Conservation (phyloP, 2,797 vertebrate genomes). For the Lepus oiostolus region DNA sequence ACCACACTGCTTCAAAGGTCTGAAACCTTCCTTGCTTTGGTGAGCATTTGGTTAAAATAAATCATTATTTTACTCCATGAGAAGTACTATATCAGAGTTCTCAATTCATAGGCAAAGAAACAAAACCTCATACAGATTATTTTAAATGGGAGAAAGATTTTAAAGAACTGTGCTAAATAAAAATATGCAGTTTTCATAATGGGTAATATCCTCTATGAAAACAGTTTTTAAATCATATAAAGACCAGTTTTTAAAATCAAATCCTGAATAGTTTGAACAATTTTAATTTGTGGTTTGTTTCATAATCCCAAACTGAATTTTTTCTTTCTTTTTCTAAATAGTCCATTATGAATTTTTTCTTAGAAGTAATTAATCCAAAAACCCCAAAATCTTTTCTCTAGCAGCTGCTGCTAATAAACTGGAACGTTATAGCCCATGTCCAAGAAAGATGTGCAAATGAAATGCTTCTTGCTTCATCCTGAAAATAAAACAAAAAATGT, state of each 20-base stretch:
- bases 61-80: constrained; percentile 57
- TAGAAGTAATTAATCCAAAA: constrained; percentile 71
- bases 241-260: constrained; percentile 57
- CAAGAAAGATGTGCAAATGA: constrained; percentile 68
- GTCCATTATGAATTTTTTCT: constrained; percentile 74
- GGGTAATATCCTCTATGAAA: constrained; percentile 50
- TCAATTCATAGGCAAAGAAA: constrained; percentile 48
- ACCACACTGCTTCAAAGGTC: constrained; percentile 62
- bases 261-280: constrained; percentile 66
- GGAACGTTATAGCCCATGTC: constrained; percentile 56
- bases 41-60: constrained; percentile 73
- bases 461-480: constrained; percentile 83
- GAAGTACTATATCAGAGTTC: constrained; percentile 49
- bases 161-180: constrained; percentile 59
- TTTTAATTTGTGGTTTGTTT: constrained; percentile 67
- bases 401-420: constrained; percentile 60
- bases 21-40: constrained; percentile 74
- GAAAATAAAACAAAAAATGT: constrained; percentile 40
- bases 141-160: constrained; percentile 62
- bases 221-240: constrained; percentile 47
- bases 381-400: constrained; percentile 68
- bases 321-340: constrained; percentile 65
- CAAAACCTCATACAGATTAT: not conserved
- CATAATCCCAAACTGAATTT: constrained; percentile 22
- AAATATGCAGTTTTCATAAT: constrained; percentile 63